Conservation (phyloP, 2,113 vertebrate genomes). For the Trichechus manatus region DNA sequence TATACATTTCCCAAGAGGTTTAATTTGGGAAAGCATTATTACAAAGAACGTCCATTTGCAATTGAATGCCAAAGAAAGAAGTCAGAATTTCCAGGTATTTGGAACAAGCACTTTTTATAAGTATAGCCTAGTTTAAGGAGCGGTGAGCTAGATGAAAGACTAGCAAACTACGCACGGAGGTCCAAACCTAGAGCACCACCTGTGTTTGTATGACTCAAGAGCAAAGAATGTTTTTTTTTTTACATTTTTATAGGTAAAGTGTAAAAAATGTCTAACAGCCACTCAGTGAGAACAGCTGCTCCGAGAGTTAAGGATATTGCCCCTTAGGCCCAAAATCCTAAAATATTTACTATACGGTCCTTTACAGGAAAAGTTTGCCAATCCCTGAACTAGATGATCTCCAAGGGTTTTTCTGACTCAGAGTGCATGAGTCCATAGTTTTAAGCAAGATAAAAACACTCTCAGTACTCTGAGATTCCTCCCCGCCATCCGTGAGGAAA, state of each 20-base stretch:
- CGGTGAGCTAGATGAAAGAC: not conserved
- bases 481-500: not conserved
- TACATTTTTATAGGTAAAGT: not conserved
- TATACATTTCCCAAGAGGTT: not conserved
- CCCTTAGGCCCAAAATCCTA: not conserved
- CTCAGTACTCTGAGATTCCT: not conserved
- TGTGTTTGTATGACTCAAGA: not conserved
- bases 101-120: not conserved
- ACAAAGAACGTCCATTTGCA: not conserved
- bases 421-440: not conserved
- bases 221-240: not conserved
- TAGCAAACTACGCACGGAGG: not conserved
- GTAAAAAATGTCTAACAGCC: not conserved
- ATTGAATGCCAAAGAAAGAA: not conserved
- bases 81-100: not conserved
- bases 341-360: not conserved
- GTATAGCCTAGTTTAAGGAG: not conserved
- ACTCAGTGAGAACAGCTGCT: not conserved
- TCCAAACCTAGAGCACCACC: not conserved
- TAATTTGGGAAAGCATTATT: not conserved
- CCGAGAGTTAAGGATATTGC: not conserved
- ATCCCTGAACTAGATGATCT: not conserved
- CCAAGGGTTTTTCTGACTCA: not conserved
- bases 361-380: not conserved
- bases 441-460: not conserved